Base-by-base conservation (phyloP, 1,140 invertebrate species). In the Sminthurinus signatus region DNA sequence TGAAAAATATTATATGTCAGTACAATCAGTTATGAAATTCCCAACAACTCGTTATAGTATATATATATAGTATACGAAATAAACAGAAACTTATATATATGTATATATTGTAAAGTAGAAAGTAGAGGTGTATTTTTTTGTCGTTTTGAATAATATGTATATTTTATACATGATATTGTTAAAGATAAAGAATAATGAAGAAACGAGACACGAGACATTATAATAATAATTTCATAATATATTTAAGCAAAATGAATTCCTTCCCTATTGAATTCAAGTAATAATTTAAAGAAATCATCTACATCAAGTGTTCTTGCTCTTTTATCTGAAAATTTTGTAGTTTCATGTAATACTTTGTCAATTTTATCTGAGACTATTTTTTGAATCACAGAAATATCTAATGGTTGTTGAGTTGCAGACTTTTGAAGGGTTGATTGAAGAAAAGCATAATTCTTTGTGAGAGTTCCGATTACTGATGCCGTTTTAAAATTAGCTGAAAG, bases 241-340 rank as follows among this genome's bases (percentile, higher is more conserved):
- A 2, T 8, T 15, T 51, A 28, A 25, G 83, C 79, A 81, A 97
- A 96, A 82, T 96, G 91, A 75, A 97, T 87, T 72, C 90, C 92
- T 77, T 87, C 85, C 58, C 81, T 82, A 77, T 96, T 96, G 73
- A 96, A 96, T 51, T 84, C 85, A 42, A 72, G 10, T 48, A 75
- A 75, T 77, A 81, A 86, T 83, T 82, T 81, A 73, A 98, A 86
- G 78, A 99, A 98, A 75, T 99, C 94, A 80, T 98, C 95, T 68
- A 93, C 87, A 73, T 96, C 93, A 93, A 99, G 93, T 2, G 84
- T 87, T 75, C 96, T 82, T 1, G 96, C 90, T 75, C 96, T 81
- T 78, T 87, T 89, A 57, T 89, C 81, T 68, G 84, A 84, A 74
- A 86, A 88, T 62, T 84, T 75, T n/a, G 78, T 76, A 48, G 79